Base-by-base conservation (phyloP, 1,140 invertebrate genomes). In the Anagrus nilaparvatae region DNA sequence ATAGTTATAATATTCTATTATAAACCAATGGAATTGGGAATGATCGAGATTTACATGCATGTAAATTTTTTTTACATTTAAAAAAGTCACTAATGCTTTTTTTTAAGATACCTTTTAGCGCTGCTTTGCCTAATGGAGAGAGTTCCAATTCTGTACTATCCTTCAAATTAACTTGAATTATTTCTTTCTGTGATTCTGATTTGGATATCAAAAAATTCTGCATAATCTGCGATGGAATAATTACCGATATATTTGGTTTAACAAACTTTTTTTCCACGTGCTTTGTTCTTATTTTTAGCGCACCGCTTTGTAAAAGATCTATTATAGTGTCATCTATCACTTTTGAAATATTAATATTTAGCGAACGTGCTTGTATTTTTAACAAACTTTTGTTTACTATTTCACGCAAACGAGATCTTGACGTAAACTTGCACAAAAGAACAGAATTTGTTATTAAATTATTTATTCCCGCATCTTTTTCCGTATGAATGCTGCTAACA, bases 111-210 rank as follows among this genome's bases (percentile, higher is more conserved):
- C 84, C 87, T 79, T 86, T 90, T 52, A 89, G 82, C 23, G 87
- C 82, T 14, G 88, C 87, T 54, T 67, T 73, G 21, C 87, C 89
- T 13, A 92, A 70, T 47, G 70, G 69, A 48, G 78, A 86, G 16
- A 86, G 68, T 39, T 72, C 63, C 14, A 84, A 64, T 32, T 69
- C 57, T 5, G 71, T 75, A 21, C 69, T 51, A 40, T 61, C 62
- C 3, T 49, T 49, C 9, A 73, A 44, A 4, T 51, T 47, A 28
- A 70, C 44, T 35, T 46, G 29, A 44, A 48, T 40, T 49, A 53
- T 40, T 68, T 59, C 12, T 14, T 50, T 47, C 50, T 47, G 24
- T 42, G n/a, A n/a, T n/a, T n/a, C n/a, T n/a, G n/a, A n/a, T n/a
- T n/a, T n/a, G n/a, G 1, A 30, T 24, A 19, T 38, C 43, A n/a